These are phyloP conservation scores for Neelides sp. DNA, from an alignment of 1,140 invertebrate genomes.

Conservation along the genomic window DNA sequence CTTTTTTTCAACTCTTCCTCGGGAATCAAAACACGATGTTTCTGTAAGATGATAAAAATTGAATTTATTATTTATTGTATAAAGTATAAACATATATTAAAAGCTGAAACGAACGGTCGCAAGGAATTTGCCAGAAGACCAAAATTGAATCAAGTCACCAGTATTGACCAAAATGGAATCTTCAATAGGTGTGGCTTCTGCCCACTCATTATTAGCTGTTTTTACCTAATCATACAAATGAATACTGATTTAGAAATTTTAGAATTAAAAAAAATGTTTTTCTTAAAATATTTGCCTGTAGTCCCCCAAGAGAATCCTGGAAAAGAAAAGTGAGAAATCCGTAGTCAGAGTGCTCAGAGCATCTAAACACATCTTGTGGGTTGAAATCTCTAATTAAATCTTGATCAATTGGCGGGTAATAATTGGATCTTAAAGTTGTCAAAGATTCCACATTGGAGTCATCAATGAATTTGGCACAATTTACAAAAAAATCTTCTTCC, in stretches of 20 bases:
- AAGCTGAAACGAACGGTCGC: slow-evolving; percentile 48
- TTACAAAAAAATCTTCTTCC: slow-evolving; percentile 12
- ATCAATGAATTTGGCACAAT: not conserved
- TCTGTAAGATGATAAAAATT: too few species aligned
- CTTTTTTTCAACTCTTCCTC: slow-evolving; percentile 27
- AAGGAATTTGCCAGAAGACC: slow-evolving; percentile 56
- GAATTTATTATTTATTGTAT: not conserved
- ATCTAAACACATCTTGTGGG: slow-evolving; percentile 7
- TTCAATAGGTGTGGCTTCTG: slow-evolving; percentile 59
- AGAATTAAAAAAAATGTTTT: not conserved
- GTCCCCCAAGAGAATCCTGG: slow-evolving; percentile 25
- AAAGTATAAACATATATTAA: not conserved
- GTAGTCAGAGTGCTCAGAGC: slow-evolving; percentile 22
- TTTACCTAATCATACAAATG: slow-evolving; percentile 11
- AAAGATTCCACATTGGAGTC: not conserved
- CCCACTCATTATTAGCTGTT: slow-evolving; percentile 52
- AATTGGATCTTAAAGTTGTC: slow-evolving; percentile 4
- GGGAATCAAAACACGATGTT: slow-evolving; percentile 35
- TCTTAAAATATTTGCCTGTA: slow-evolving; percentile 10
- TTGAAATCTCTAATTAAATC: not conserved
- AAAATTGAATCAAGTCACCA: slow-evolving; percentile 60
- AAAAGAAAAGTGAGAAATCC: slow-evolving; percentile 24
- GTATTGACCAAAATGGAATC: slow-evolving; percentile 64
- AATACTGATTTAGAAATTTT: not conserved
- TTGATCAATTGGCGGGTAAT: slow-evolving; percentile 18